Evolutionary conservation across 2,888 invertebrate genomes (phyloP).

Genomic region (Drosophila ochracea): DNA sequence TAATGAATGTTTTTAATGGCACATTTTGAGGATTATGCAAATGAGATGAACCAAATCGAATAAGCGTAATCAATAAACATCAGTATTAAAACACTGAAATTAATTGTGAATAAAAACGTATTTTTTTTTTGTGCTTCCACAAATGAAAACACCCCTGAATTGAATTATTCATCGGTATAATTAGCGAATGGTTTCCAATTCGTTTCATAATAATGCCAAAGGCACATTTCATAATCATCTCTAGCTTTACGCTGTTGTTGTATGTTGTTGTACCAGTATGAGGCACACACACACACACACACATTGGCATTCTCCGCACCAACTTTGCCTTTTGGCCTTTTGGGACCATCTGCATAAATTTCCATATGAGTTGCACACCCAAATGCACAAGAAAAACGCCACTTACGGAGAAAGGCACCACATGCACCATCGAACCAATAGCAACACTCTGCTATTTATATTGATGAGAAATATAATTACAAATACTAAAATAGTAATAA

Average conservation of each 20-base stretch:
- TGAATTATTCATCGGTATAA: slow-evolving; percentile 6
- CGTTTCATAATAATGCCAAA: background rate
- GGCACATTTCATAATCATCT: background rate
- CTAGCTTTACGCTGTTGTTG: slow-evolving; percentile 2
- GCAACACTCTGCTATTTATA: background rate
- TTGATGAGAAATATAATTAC: too few relatives aligned
- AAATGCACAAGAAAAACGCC: slow-evolving; percentile 5
- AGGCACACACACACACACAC: background rate
- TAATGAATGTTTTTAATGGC: background rate
- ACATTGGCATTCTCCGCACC: background rate
- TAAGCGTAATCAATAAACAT: background rate
- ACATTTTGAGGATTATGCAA: background rate
- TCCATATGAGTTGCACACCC: background rate
- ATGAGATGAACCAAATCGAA: background rate
- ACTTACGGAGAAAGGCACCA: slow-evolving; percentile 4
- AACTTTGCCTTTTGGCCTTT: background rate
- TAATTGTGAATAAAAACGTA: slow-evolving; percentile 1
- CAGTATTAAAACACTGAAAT: background rate
- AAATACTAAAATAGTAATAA: background rate
- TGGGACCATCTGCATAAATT: background rate
- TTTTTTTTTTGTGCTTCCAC: background rate
- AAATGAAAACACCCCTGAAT: background rate
- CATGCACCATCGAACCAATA: background rate
- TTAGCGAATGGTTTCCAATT: slow-evolving; percentile 11
- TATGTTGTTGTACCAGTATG: background rate